Conservation (phyloP, 1,140 invertebrate genomes). For the Drosophila sucinea region DNA sequence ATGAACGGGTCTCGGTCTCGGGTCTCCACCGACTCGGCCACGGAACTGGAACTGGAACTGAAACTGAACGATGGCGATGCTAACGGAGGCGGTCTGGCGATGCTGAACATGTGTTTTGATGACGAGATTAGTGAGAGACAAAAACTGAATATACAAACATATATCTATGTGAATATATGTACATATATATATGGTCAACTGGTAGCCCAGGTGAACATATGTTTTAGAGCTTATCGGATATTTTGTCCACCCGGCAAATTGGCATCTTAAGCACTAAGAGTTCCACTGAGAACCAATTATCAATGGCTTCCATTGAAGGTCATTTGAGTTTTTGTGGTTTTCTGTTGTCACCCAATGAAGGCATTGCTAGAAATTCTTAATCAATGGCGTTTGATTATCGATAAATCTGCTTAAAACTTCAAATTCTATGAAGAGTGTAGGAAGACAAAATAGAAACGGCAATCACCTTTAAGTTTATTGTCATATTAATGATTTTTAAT, state of each 20-base stretch:
- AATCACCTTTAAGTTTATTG: too few relatives aligned
- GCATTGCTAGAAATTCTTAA: too few relatives aligned
- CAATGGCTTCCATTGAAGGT: slow-evolving; percentile 4
- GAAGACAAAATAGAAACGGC: too few relatives aligned
- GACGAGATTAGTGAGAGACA: slow-evolving; percentile 50
- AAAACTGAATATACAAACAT: slow-evolving; percentile 32
- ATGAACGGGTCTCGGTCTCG: slow-evolving; percentile 40
- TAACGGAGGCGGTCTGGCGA: slow-evolving; percentile 24
- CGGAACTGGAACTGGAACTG: background rate
- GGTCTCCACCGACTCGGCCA: background rate
- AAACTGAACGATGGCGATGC: background rate
- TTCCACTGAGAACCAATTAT: background rate
- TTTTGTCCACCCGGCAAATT: slow-evolving; percentile 15
- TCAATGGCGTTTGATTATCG: too few relatives aligned
- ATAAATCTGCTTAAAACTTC: too few relatives aligned
- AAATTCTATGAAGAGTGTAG: too few relatives aligned
- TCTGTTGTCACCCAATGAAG: too few relatives aligned
- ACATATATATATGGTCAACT: slow-evolving; percentile 2
- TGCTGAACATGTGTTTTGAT: slow-evolving; percentile 65
- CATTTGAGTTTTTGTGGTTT: background rate
- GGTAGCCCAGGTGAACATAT: slow-evolving; percentile 26
- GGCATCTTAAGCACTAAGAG: background rate
- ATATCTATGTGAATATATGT: slow-evolving; percentile 1
- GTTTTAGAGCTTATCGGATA: slow-evolving; percentile 25
- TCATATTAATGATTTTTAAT: too few relatives aligned